phyloP scores from a whole-genome alignment of 1,140 invertebrate genomes.

The Subanguina moxae region DNA sequence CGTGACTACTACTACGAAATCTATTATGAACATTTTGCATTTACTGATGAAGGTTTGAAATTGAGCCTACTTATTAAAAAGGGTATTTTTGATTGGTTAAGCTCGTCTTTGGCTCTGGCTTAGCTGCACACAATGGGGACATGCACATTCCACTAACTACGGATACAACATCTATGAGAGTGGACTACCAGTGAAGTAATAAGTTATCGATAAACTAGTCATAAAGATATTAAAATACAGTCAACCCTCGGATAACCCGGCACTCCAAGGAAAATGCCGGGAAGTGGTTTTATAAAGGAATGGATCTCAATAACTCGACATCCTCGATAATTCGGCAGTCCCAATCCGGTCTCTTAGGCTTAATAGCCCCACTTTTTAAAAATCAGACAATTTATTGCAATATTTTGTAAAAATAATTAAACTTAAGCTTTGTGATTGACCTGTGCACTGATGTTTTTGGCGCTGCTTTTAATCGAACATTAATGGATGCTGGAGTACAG shows the following conservation, averaged over 20 bases:
- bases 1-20: neutral
- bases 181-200: neutral
- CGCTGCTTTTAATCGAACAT: conserved; percentile 65
- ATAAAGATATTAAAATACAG: too few relatives aligned
- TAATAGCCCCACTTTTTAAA: neutral
- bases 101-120: neutral
- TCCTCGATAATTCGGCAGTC: too few relatives aligned
- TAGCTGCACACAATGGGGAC: neutral
- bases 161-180: neutral
- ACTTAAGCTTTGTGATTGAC: conserved; percentile 66
- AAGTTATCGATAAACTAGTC: too few relatives aligned
- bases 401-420: neutral
- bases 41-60: neutral
- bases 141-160: neutral
- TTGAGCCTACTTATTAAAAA: too few relatives aligned
- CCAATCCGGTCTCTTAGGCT: too few relatives aligned
- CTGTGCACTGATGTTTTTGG: conserved; percentile 79
- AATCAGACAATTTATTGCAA: neutral
- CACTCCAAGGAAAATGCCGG: too few relatives aligned
- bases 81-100: too few relatives aligned
- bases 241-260: too few relatives aligned
- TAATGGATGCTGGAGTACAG: conserved; percentile 63
- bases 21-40: neutral
- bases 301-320: too few relatives aligned
- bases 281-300: too few relatives aligned